phyloP scores from a whole-genome alignment of 2,797 vertebrate species.

The Tympanoctomys barrerae region DNA sequence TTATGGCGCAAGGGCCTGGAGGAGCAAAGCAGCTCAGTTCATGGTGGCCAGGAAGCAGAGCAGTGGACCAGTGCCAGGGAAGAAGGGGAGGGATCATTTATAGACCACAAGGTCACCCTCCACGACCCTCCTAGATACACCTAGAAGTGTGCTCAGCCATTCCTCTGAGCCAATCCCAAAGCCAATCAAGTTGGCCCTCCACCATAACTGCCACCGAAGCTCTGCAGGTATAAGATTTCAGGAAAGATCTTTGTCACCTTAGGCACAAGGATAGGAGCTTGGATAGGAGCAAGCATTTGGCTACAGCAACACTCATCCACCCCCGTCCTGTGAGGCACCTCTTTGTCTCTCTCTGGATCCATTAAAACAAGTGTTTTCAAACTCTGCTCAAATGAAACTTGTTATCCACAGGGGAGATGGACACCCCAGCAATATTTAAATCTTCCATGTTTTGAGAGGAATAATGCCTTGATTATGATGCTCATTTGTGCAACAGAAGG shows the following conservation, averaged over 20 bases:
- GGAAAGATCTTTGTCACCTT: background rate
- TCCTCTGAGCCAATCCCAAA: background rate
- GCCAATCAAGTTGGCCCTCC: background rate
- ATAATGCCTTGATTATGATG: background rate
- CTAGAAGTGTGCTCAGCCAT: background rate
- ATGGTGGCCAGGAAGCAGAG: background rate
- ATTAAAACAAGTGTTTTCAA: background rate
- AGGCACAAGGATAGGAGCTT: background rate
- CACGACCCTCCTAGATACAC: background rate
- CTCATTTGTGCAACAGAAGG: background rate
- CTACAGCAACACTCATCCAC: background rate
- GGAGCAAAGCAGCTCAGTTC: background rate
- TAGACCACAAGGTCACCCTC: background rate
- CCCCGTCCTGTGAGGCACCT: fast-evolving
- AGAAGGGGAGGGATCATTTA: background rate
- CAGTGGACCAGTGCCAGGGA: background rate
- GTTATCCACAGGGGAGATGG: background rate
- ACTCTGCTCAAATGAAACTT: background rate
- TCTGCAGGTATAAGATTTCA: fast-evolving
- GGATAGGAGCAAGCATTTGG: too few species aligned
- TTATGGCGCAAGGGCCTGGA: background rate
- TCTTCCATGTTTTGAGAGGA: background rate
- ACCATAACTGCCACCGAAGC: background rate
- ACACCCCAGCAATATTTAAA: background rate
- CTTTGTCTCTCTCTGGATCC: background rate